Conservation (phyloP, 1,140 invertebrate species). For the Trichonephila clavipes region DNA sequence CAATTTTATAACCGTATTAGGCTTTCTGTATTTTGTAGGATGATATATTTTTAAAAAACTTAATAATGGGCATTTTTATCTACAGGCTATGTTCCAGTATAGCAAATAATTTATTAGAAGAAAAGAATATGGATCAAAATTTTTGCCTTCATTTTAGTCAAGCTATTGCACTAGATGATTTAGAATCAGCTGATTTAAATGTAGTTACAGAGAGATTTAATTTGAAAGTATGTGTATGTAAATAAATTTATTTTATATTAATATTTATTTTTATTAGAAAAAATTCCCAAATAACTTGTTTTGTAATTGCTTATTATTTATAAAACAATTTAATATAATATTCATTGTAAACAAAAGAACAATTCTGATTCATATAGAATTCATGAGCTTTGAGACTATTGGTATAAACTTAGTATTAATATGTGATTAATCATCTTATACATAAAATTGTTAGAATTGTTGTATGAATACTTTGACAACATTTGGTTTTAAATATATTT, state of each 20-base stretch:
- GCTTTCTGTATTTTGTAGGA: background rate
- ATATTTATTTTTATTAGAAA: background rate
- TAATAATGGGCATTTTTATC: background rate
- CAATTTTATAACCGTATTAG: background rate
- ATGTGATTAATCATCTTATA: too few species aligned
- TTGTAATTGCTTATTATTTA: background rate
- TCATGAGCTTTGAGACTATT: too few species aligned
- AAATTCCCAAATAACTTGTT: background rate
- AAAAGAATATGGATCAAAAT: background rate
- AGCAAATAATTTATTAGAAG: background rate
- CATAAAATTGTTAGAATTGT: too few species aligned
- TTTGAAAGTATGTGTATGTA: conserved; percentile 6
- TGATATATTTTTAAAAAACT: background rate
- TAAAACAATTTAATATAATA: background rate
- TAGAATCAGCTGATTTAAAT: background rate
- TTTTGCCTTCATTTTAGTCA: background rate
- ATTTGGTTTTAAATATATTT: too few species aligned
- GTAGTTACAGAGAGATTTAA: conserved; percentile 30
- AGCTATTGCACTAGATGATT: conserved; percentile 37
- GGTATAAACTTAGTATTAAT: too few species aligned
- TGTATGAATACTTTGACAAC: too few species aligned
- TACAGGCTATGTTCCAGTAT: background rate
- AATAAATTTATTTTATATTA: background rate
- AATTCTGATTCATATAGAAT: background rate
- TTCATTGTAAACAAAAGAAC: too few species aligned